phyloP scores from a whole-genome alignment of 2,888 invertebrate genomes.

The Heliconius erato region DNA sequence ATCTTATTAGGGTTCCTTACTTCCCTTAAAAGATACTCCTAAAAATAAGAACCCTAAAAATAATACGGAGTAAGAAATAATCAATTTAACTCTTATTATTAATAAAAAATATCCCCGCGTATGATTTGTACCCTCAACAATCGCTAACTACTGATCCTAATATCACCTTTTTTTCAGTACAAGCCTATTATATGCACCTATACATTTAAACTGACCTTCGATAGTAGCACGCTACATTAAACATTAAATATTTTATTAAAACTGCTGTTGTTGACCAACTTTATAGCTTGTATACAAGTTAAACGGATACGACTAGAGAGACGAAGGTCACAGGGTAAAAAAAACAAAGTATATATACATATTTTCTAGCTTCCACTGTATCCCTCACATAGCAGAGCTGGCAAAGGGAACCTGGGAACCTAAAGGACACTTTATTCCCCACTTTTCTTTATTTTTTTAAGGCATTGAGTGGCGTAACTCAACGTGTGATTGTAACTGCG shows the following conservation, averaged over 20 bases:
- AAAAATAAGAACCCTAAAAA: too few relatives aligned
- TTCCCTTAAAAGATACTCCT: too few relatives aligned
- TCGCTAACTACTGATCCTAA: not conserved
- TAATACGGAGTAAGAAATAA: not conserved
- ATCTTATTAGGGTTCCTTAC: too few relatives aligned
- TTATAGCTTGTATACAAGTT: not conserved
- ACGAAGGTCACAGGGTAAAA: slow-evolving; percentile 19
- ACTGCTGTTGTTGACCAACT: slow-evolving; percentile 4
- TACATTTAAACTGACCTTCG: slow-evolving; percentile 9
- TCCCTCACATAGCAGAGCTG: not conserved
- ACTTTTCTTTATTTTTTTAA: too few relatives aligned
- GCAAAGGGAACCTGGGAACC: not conserved
- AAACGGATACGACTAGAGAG: not conserved
- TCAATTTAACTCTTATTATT: not conserved
- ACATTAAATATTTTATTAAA: slow-evolving; percentile 12
- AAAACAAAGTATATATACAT: not conserved
- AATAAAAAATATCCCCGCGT: not conserved
- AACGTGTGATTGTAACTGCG: too few relatives aligned
- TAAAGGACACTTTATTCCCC: too few relatives aligned
- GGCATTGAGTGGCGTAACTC: too few relatives aligned
- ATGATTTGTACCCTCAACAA: not conserved
- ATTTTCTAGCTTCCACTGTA: not conserved
- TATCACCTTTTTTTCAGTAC: not conserved
- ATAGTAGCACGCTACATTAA: slow-evolving; percentile 5
- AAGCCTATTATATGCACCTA: not conserved